Percentiles rank a stretch among this genome's conserved stretches.
Conservation (phyloP, 2,113 vertebrate genomes). For the Apodemus sylvaticus region DNA sequence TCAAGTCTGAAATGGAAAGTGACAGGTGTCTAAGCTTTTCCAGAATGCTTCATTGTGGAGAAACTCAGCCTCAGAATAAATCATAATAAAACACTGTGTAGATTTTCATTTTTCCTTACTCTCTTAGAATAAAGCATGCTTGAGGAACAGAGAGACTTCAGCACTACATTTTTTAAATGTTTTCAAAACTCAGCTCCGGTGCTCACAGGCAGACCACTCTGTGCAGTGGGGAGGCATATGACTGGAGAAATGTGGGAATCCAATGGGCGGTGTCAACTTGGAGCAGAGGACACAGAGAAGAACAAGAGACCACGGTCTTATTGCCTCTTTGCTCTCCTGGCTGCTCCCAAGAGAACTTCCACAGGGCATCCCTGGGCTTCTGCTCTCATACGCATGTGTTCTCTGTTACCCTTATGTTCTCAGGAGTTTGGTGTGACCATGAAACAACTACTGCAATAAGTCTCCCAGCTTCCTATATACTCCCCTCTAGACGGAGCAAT, state of each 20-base stretch:
- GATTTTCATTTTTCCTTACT: not conserved
- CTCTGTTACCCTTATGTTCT: not conserved
- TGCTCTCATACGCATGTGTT: too few relatives aligned
- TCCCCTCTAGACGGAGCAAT: too few relatives aligned
- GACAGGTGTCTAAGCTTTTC: not conserved
- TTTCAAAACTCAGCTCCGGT: not conserved
- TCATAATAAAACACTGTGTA: not conserved
- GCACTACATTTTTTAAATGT: not conserved
- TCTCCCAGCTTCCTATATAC: too few relatives aligned
- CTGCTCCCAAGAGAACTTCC: not conserved
- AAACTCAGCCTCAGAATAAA: not conserved
- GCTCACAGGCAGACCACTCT: not conserved
- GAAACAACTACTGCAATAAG: not conserved
- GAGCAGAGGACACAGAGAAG: not conserved
- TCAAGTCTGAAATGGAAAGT: not conserved
- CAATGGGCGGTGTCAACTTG: not conserved
- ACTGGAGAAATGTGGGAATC: not conserved
- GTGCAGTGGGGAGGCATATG: not conserved
- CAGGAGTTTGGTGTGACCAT: not conserved
- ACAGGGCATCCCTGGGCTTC: not conserved
- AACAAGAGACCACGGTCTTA: not conserved
- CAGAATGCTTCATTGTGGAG: not conserved
- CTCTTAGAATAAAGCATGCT: not conserved
- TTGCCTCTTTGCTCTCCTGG: not conserved
- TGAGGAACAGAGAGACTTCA: conserved; percentile 25